These are phyloP conservation scores for Eulemur rufifrons DNA, from an alignment of 2,113 vertebrate genomes.

Conservation along the genomic window DNA sequence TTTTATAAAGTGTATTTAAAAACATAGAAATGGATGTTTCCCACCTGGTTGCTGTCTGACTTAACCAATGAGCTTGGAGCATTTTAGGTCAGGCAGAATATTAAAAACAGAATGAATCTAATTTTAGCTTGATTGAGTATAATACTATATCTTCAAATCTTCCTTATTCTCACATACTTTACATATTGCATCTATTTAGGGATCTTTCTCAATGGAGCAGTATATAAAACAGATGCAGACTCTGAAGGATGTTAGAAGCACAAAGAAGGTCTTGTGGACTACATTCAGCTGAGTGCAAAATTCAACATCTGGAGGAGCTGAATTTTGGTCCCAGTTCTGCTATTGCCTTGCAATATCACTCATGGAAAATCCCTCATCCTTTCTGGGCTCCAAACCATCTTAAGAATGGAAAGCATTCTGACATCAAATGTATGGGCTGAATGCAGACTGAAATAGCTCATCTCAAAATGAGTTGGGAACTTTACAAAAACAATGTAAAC, in stretches of 20 bases:
- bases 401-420: neutral
- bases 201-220: constrained; percentile 23
- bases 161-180: constrained; percentile 39
- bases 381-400: neutral
- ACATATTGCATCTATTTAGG: constrained; percentile 36
- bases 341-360: neutral
- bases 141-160: neutral
- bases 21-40: neutral
- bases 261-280: constrained; percentile 3
- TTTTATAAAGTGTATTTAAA: neutral
- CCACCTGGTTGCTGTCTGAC: neutral
- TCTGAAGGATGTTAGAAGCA: neutral
- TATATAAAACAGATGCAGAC: constrained; percentile 48
- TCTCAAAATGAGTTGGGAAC: neutral
- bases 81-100: constrained; percentile 15
- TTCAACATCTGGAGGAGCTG: constrained; percentile 23
- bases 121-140: constrained; percentile 61
- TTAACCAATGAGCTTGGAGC: neutral
- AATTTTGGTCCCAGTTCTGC: neutral
- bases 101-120: constrained; percentile 45
- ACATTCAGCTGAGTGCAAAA: neutral
- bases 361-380: neutral
- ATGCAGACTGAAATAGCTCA: neutral
- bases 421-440: neutral
- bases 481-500: neutral